These are phyloP conservation scores for Pitangus sulphuratus DNA, from an alignment of 2,797 vertebrate genomes.

Conservation along the genomic window DNA sequence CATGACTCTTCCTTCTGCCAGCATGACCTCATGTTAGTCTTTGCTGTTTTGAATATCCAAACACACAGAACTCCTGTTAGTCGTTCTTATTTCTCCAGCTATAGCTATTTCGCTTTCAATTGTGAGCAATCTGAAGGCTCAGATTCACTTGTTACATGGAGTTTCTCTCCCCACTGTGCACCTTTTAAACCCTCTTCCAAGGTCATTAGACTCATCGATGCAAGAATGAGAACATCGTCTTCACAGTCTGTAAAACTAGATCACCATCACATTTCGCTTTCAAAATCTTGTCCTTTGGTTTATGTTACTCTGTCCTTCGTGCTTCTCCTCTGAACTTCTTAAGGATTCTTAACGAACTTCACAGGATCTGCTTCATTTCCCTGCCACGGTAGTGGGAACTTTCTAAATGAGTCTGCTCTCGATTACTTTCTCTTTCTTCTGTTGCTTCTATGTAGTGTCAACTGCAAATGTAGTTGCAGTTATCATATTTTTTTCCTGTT, in stretches of 20 bases:
- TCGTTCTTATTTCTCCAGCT: background rate
- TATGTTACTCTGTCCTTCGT: background rate
- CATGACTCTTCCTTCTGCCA: background rate
- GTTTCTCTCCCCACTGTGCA: background rate
- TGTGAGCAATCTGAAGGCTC: background rate
- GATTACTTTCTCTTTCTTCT: background rate
- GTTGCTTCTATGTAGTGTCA: background rate
- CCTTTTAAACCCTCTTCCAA: background rate
- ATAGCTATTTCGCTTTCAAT: background rate
- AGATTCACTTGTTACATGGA: background rate
- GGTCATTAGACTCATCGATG: background rate
- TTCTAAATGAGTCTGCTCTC: background rate
- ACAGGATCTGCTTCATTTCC: background rate
- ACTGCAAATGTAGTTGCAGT: background rate
- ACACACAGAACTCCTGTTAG: background rate
- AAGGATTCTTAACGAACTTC: background rate
- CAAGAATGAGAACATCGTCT: background rate
- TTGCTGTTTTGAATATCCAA: background rate
- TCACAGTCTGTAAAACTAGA: background rate
- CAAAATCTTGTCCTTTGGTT: background rate
- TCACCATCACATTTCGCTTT: background rate
- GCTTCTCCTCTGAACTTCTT: background rate
- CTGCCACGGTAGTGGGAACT: background rate
- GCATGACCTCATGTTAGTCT: background rate
- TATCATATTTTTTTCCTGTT: background rate